phyloP scores from a whole-genome alignment of 2,888 invertebrate genomes.

The Drosophila pseudotakahashii region DNA sequence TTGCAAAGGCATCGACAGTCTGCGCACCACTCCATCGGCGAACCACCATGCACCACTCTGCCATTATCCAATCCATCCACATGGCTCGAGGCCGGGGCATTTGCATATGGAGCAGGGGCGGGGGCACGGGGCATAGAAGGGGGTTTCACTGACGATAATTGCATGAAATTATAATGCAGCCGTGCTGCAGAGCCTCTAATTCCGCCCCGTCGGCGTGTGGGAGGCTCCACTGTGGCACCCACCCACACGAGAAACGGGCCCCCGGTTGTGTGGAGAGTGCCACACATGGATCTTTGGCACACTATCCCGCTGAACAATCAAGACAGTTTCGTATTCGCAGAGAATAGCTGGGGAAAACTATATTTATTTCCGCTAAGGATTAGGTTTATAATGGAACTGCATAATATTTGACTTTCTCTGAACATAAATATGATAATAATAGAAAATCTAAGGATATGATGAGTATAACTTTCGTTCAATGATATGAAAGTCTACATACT shows the following conservation, averaged over 20 bases:
- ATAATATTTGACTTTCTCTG: too few species aligned
- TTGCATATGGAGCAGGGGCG: conserved; percentile 49
- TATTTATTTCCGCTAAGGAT: conserved; percentile 23
- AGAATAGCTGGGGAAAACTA: conserved; percentile 17
- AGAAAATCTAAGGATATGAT: too few species aligned
- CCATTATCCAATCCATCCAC: conserved; percentile 64
- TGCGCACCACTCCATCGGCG: conserved; percentile 19
- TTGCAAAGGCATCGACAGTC: conserved; percentile 58
- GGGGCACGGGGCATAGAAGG: conserved; percentile 2
- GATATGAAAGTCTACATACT: too few species aligned
- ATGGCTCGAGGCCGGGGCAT: conserved; percentile 44
- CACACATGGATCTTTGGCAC: conserved; percentile 30
- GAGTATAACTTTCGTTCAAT: too few species aligned
- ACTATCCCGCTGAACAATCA: conserved; percentile 19
- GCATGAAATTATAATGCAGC: conserved; percentile 79
- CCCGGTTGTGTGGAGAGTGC: conserved; percentile 16
- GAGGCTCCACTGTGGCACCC: conserved; percentile 44
- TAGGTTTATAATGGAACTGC: neutral
- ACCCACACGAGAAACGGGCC: conserved; percentile 39
- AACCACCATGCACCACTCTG: conserved; percentile 13
- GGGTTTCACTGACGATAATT: conserved; percentile 65
- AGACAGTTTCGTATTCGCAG: neutral
- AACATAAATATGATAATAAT: too few species aligned
- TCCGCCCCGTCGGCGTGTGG: conserved; percentile 44
- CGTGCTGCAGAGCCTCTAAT: conserved; percentile 39